phyloP scores from a whole-genome alignment of 2,797 vertebrate species.

The Neosilurus mollespiculum region DNA sequence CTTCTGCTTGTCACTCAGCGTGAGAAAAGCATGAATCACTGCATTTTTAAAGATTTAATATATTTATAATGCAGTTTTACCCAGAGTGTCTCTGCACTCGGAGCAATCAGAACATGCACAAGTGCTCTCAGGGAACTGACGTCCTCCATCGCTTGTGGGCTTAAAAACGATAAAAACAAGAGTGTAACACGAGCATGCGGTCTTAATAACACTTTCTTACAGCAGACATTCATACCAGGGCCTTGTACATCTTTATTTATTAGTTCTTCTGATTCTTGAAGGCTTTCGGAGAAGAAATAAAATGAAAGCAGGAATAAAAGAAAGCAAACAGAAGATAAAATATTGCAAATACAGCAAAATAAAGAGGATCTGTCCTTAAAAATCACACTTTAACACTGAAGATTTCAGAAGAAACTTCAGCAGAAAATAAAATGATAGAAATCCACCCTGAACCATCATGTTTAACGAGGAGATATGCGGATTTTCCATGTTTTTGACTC shows the following conservation, averaged over 20 bases:
- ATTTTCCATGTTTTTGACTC: too few species aligned
- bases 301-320: neutral
- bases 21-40: slow-evolving; percentile 24
- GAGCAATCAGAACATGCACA: neutral
- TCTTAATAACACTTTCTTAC: slow-evolving; percentile 26
- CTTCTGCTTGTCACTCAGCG: slow-evolving; percentile 19
- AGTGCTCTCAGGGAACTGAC: neutral
- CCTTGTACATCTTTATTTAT: slow-evolving; percentile 19
- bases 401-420: neutral
- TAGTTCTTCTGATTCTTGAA: neutral
- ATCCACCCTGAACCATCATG: too few species aligned
- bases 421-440: neutral
- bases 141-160: neutral
- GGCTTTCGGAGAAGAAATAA: neutral
- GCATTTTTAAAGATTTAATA: slow-evolving; percentile 18
- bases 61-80: slow-evolving; percentile 5
- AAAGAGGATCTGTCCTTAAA: neutral
- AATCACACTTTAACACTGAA: neutral
- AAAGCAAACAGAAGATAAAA: neutral
- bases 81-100: neutral
- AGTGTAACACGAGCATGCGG: neutral
- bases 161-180: neutral
- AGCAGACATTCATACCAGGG: neutral
- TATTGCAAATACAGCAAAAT: neutral
- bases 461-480: too few species aligned